phyloP scores from a whole-genome alignment of 2,113 vertebrate genomes.

The Pelodiscus sinensis region DNA sequence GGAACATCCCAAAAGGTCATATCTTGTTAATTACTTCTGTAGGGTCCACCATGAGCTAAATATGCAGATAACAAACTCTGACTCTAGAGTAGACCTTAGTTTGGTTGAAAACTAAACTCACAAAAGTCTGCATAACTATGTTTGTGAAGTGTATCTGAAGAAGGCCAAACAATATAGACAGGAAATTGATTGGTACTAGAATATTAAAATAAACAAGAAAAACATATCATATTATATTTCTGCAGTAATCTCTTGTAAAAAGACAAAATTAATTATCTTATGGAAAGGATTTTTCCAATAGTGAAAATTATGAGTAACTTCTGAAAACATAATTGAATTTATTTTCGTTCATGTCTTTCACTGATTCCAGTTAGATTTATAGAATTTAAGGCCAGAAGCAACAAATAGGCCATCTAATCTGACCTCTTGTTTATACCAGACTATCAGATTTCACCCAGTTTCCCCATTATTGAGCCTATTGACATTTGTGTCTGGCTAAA shows the following conservation, averaged over 20 bases:
- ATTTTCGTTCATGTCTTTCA: not conserved
- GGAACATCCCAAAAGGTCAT: not conserved
- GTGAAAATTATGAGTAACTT: not conserved
- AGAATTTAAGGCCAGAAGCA: not conserved
- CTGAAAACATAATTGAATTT: accelerated
- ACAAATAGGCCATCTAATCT: not conserved
- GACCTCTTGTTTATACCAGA: not conserved
- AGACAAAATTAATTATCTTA: not conserved
- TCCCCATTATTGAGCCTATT: not conserved
- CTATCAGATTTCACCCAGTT: not conserved
- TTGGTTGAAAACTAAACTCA: not conserved
- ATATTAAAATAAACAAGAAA: not conserved
- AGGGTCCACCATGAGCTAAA: not conserved
- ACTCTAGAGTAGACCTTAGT: not conserved
- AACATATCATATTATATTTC: not conserved
- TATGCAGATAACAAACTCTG: not conserved
- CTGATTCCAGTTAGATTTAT: not conserved
- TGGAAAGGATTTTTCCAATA: not conserved
- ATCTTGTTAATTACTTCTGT: not conserved
- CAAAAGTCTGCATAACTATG: not conserved
- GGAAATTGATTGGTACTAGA: not conserved
- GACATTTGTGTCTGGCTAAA: not conserved
- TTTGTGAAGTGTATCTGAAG: not conserved
- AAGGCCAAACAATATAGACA: not conserved
- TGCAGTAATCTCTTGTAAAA: not conserved